A percentile compares a stretch with the other conserved stretches of the same genome.
Evolutionary conservation across 2,113 vertebrate species (phyloP).

Genomic region (Xenopus laevis): DNA sequence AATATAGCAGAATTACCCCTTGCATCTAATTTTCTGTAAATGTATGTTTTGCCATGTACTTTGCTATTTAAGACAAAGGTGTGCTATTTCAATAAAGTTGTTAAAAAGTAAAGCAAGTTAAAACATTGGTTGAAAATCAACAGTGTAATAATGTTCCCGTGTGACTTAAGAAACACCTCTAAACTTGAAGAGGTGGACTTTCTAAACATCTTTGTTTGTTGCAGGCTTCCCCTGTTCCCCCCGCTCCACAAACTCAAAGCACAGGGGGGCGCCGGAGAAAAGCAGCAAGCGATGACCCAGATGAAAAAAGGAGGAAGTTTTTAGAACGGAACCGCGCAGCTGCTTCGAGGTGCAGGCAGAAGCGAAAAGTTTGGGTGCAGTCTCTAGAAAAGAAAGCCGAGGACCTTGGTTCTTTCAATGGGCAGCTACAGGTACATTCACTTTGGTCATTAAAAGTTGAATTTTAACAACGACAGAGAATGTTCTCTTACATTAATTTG

Average conservation of each 20-base stretch:
- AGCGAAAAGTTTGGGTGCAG: constrained; percentile 98
- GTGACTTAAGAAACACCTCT: neutral
- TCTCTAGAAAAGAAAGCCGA: constrained; percentile 93
- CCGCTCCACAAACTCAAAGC: constrained; percentile 80
- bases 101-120: too few relatives aligned
- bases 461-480: too few relatives aligned
- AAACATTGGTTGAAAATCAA: too few relatives aligned
- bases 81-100: too few relatives aligned
- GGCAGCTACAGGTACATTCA: constrained; percentile 82
- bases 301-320: constrained; percentile 95
- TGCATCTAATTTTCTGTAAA: too few relatives aligned
- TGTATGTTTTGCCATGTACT: too few relatives aligned
- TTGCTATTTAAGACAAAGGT: too few relatives aligned
- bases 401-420: constrained; percentile 85
- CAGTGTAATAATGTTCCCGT: neutral
- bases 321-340: constrained; percentile 92
- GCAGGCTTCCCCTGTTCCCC: constrained; percentile 85
- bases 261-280: constrained; percentile 89
- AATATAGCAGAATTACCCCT: too few relatives aligned
- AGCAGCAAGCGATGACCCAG: constrained; percentile 92
- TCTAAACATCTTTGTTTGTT: constrained; percentile 32
- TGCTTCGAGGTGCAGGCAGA: constrained; percentile 92
- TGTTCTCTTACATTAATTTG: too few relatives aligned
- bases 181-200: neutral
- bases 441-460: too few relatives aligned